Base-by-base conservation (phyloP, 2,888 invertebrate species). In the Spialia ferax region DNA sequence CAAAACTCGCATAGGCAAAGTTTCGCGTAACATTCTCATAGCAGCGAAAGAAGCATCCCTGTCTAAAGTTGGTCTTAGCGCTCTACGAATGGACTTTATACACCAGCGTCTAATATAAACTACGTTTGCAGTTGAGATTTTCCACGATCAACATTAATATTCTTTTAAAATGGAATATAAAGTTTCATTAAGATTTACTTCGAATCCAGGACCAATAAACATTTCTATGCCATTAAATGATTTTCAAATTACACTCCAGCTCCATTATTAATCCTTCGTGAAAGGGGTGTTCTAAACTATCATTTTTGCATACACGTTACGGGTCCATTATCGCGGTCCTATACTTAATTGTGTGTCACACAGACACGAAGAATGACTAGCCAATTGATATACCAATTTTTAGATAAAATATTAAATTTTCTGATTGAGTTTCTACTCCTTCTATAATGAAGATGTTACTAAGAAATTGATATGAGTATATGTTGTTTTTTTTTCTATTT, bases 221-320 rank as follows among this genome's bases (percentile, higher is more conserved):
- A 48, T 48, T 48, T 48, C 45, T 48, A 20, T 48, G 10, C 45
- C 45, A 54, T 62, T 62, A 35, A 77, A 84, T 85, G 83, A 86
- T 84, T 83, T 80, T 85, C 79, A 81, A 78, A 81, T 82, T 79
- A 78, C 73, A 75, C 15, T 54, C 11, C 76, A 80, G 77, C 79
- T 73, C 67, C 73, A 81, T 80, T 83, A 85, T 86, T 84, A 83
- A 78, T 76, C 73, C 75, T 69, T 72, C 71, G 71, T 75, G 76
- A 75, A 76, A 78, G 80, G 74, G 76, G 75, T 78, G 66, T 68
- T 68, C 69, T 77, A 76, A 79, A 82, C 81, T 83, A 87, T 84
- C 81, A 81, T 82, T 83, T 83, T 73, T 79, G 76, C 80, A 83
- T 83, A 82, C 79, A 79, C n/a, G n/a, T n/a, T n/a, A n/a, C 79